A percentile compares a stretch with the other conserved stretches of the same genome.
These are phyloP conservation scores for Archivesica marissinica DNA, from an alignment of 1,140 invertebrate species.

Conservation along the genomic window DNA sequence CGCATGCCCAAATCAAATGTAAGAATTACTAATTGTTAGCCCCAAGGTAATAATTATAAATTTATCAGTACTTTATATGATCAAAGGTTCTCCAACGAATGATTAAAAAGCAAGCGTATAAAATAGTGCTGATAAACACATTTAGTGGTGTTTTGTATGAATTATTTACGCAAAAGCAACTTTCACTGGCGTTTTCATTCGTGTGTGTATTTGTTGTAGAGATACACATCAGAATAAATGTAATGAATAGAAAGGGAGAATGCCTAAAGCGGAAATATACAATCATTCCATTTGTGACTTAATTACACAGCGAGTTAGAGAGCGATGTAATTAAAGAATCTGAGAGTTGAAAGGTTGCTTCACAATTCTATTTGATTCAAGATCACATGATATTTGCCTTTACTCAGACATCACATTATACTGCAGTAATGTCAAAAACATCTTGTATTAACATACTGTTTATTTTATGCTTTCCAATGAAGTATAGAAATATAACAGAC, in stretches of 20 bases:
- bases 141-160: conserved; percentile 17
- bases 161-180: conserved; percentile 44
- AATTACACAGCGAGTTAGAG: neutral
- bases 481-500: too few relatives aligned
- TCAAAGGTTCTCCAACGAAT: conserved; percentile 7
- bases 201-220: conserved; percentile 2
- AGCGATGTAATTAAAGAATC: neutral
- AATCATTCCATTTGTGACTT: conserved; percentile 10
- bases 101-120: conserved; percentile 16
- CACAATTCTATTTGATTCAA: neutral
- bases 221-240: conserved; percentile 35
- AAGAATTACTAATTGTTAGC: conserved; percentile 51
- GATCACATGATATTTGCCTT: neutral
- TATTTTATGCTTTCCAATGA: too few relatives aligned
- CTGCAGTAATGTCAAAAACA: too few relatives aligned
- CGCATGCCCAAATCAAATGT: conserved; percentile 5
- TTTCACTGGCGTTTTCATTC: conserved; percentile 8
- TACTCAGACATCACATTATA: too few relatives aligned
- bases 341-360: neutral
- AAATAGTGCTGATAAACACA: conserved; percentile 16
- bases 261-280: conserved; percentile 17
- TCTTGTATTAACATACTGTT: too few relatives aligned
- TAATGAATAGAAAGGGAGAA: neutral
- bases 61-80: conserved; percentile 44
- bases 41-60: conserved; percentile 62